phyloP scores from a whole-genome alignment of 2,888 invertebrate species.

The Vesta saturnalis region DNA sequence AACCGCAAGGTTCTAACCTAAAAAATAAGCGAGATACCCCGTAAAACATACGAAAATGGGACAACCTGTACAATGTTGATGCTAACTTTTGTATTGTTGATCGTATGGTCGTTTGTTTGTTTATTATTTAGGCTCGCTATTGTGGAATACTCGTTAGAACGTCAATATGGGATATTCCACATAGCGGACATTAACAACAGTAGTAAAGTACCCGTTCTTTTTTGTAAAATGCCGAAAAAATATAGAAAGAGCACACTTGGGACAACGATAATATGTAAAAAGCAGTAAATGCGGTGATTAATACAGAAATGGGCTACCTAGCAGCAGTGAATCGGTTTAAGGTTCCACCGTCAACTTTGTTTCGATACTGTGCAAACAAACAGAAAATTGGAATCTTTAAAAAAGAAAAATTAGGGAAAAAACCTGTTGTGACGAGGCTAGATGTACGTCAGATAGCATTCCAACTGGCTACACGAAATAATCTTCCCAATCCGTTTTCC shows the following conservation, averaged over 20 bases:
- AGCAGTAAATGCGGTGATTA: not conserved
- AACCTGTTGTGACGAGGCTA: not conserved
- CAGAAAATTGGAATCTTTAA: not conserved
- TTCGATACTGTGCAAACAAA: no score
- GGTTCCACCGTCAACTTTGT: no score
- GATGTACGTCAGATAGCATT: not conserved
- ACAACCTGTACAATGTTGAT: no score
- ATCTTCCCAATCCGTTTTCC: not conserved
- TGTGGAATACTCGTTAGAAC: no score
- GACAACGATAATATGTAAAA: not conserved
- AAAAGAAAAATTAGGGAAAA: not conserved
- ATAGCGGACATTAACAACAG: not conserved
- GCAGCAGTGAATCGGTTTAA: not conserved
- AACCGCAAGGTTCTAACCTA: no score
- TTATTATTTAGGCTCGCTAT: not conserved
- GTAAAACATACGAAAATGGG: no score
- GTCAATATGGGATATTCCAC: not conserved
- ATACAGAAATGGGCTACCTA: not conserved
- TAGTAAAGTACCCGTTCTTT: not conserved
- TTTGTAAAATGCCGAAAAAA: not conserved
- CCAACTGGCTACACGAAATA: not conserved
- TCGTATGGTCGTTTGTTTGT: not conserved
- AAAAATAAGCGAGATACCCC: no score
- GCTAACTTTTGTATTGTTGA: not conserved
- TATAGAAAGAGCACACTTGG: not conserved